Evolutionary conservation across 2,113 vertebrate species (phyloP).

Genomic region (Odontesthes bonariensis): DNA sequence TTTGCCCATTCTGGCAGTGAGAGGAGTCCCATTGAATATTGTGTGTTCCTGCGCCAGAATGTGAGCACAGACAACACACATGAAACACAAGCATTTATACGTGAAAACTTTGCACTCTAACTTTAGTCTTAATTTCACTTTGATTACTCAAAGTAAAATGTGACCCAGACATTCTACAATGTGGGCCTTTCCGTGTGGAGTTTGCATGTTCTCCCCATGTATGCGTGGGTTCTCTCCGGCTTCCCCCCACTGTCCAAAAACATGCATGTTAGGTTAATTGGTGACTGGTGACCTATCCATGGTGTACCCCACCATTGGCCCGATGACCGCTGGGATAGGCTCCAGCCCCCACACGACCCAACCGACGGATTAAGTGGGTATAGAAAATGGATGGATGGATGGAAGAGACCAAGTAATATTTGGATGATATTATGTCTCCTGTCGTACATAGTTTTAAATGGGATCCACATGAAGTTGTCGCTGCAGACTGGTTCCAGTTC

Average conservation of each 20-base stretch:
- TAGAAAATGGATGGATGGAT: too few species aligned
- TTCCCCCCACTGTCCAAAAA: too few species aligned
- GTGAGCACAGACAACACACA: not conserved
- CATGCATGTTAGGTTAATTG: too few species aligned
- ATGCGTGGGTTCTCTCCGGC: too few species aligned
- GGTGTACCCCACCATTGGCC: too few species aligned
- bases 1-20: not conserved
- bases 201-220: too few species aligned
- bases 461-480: slow-evolving; percentile 17
- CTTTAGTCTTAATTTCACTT: not conserved
- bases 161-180: not conserved
- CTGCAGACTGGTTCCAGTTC: slow-evolving; percentile 11
- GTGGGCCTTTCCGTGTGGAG: too few species aligned
- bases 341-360: too few species aligned
- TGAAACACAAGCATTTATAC: too few species aligned
- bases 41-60: not conserved
- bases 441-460: not conserved
- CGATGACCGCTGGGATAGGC: too few species aligned
- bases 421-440: not conserved
- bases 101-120: not conserved
- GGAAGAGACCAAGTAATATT: not conserved
- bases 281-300: too few species aligned
- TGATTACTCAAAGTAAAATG: not conserved
- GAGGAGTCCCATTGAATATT: not conserved
- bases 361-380: too few species aligned